phyloP scores from a whole-genome alignment of 2,888 invertebrate species.

The Andrena bucephala region DNA sequence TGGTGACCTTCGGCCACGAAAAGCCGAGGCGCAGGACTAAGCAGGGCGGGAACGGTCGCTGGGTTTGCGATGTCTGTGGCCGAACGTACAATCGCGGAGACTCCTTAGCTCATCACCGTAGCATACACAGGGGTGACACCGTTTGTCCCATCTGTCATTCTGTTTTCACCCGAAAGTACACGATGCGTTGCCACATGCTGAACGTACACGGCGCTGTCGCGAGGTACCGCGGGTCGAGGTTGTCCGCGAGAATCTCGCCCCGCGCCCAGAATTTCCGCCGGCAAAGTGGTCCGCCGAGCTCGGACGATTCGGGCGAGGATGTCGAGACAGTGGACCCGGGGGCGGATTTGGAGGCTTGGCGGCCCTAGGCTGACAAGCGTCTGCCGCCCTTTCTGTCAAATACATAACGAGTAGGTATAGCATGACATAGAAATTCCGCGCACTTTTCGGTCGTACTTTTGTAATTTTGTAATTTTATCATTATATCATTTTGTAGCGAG shows the following conservation, averaged over 20 bases:
- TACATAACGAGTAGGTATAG: conserved; percentile 3
- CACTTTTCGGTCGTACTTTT: not conserved
- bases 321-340: too few relatives aligned
- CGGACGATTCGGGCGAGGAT: too few relatives aligned
- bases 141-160: conserved; percentile 84
- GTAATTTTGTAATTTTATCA: not conserved
- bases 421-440: not conserved
- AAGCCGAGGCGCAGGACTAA: conserved; percentile 79
- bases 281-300: too few relatives aligned
- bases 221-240: conserved; percentile 66
- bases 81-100: conserved; percentile 84
- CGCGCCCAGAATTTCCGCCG: not conserved
- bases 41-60: conserved; percentile 83
- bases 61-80: conserved; percentile 85
- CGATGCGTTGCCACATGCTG: conserved; percentile 84
- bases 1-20: conserved; percentile 57
- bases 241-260: not conserved
- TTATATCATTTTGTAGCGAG: not conserved
- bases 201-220: conserved; percentile 81
- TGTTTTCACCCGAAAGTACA: conserved; percentile 84
- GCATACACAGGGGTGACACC: conserved; percentile 85
- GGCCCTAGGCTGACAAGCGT: too few relatives aligned
- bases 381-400: not conserved
- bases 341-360: too few relatives aligned
- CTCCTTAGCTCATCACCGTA: conserved; percentile 84